Evolutionary conservation across 2,113 vertebrate genomes (phyloP).

Genomic region (Otis tarda): DNA sequence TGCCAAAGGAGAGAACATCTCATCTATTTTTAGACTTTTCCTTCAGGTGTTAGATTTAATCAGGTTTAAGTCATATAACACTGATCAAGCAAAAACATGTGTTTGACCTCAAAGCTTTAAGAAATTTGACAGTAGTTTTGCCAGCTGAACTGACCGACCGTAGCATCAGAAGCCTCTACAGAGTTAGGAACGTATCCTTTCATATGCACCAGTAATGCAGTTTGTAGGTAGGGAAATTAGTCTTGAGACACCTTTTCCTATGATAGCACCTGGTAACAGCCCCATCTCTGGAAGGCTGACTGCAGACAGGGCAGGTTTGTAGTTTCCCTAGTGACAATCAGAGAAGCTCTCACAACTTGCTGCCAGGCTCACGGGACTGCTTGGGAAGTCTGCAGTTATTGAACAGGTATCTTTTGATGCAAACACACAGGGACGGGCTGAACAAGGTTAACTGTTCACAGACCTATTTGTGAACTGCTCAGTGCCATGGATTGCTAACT

Average conservation of each 20-base stretch:
- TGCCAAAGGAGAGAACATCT: background rate
- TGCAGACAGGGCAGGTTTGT: background rate
- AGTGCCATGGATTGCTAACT: background rate
- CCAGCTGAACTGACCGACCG: background rate
- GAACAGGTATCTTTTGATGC: slow-evolving; percentile 40
- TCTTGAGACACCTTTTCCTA: slow-evolving; percentile 29
- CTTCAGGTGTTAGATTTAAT: background rate
- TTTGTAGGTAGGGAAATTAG: background rate
- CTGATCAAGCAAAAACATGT: background rate
- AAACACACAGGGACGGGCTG: background rate
- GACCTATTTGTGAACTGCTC: background rate
- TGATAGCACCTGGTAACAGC: slow-evolving; percentile 5
- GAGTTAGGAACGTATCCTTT: background rate
- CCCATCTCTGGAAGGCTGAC: slow-evolving; percentile 15
- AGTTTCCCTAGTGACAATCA: slow-evolving; percentile 54
- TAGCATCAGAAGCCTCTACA: background rate
- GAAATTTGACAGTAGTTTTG: background rate
- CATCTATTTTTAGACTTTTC: slow-evolving; percentile 12
- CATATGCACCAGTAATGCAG: background rate
- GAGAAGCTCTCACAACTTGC: slow-evolving; percentile 31
- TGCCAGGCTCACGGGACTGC: slow-evolving; percentile 18
- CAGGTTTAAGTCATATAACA: slow-evolving; percentile 7
- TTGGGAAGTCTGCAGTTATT: slow-evolving; percentile 28
- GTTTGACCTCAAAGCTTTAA: slow-evolving; percentile 15
- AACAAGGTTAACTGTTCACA: background rate